Evolutionary conservation across 2,113 vertebrate genomes (phyloP), one percentile per base, ranked within the genome.

Genomic region (Rhabdomys dilectus): DNA sequence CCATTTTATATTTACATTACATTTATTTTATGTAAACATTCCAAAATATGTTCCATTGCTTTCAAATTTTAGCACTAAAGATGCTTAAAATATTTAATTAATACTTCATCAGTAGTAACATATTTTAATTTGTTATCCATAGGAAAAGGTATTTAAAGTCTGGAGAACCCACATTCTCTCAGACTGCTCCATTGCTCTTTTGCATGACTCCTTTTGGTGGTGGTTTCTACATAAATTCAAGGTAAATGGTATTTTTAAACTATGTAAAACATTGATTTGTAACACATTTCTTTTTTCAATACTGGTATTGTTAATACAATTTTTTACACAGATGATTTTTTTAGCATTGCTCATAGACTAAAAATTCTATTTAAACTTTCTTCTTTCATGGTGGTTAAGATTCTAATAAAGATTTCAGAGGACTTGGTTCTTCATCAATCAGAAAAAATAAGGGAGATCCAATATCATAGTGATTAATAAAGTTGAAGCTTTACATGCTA

Each of bases 171-270:
- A 98, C 53, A 98, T 98, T 96, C 93, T 98, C 85, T 98, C 97
- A 80, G 91, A 97, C 84, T 88, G 96, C 19, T 99, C 97, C 77
- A 56, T 98, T 98, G 96, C 97, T 70, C 93, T 98, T 81, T 96
- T 98, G 95, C 97, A 98, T 93, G 98, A 98, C 97, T 97, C 80
- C 10, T 98, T 98, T 95, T 98, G 98, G 98, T 98, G 91, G 78
- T 98, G 97, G 80, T 98, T 98, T 96, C 96, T 98, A 60, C 87
- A 97, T 75, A 98, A 95, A 34, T 98, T 98, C 95, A 98, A 98
- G 97, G 98, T 98, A 94, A 87, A 66, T 94, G 22, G 70, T 34
- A 87, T 94, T 78, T 96, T 76, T 36, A 85, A 24, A 29, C 89
- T 81, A 60, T 66, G 70, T 34, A 68, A 58, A 64, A 82, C 62